These are phyloP conservation scores for Lagothrix lagotricha DNA, from an alignment of 2,797 vertebrate species.

Conservation along the genomic window DNA sequence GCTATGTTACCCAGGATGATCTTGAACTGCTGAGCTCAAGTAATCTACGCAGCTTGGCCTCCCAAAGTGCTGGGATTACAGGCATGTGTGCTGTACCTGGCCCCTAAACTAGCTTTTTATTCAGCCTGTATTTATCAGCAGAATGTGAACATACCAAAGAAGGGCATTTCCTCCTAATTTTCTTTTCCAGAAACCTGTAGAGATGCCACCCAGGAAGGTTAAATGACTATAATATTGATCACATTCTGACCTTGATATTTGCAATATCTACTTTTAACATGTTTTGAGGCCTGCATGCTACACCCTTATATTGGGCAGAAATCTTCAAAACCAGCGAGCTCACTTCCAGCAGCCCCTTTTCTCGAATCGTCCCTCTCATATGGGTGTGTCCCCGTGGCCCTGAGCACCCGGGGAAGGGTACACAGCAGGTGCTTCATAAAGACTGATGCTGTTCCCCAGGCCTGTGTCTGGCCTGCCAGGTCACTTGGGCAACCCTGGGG, in stretches of 20 bases:
- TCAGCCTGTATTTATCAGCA: accelerated
- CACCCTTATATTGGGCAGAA: background rate
- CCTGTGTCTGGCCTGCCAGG: background rate
- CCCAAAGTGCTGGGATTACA: too few species aligned
- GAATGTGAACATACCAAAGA: background rate
- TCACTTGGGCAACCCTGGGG: background rate
- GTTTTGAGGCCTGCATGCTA: background rate
- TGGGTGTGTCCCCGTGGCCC: accelerated
- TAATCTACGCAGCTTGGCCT: too few species aligned
- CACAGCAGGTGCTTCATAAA: background rate
- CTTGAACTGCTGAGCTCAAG: too few species aligned
- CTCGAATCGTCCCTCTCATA: accelerated
- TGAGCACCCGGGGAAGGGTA: background rate
- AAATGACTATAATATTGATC: accelerated
- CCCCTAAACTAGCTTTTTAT: background rate
- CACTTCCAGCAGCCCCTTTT: too few species aligned
- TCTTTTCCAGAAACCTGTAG: background rate
- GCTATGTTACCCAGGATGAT: too few species aligned
- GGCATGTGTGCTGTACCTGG: too few species aligned
- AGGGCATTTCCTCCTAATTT: background rate
- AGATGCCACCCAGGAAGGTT: background rate
- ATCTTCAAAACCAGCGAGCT: background rate
- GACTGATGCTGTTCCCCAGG: too few species aligned
- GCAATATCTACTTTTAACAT: background rate
- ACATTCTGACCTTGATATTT: background rate